These are phyloP conservation scores for Phataginus tricuspis DNA, from an alignment of 2,797 vertebrate species.

Conservation along the genomic window DNA sequence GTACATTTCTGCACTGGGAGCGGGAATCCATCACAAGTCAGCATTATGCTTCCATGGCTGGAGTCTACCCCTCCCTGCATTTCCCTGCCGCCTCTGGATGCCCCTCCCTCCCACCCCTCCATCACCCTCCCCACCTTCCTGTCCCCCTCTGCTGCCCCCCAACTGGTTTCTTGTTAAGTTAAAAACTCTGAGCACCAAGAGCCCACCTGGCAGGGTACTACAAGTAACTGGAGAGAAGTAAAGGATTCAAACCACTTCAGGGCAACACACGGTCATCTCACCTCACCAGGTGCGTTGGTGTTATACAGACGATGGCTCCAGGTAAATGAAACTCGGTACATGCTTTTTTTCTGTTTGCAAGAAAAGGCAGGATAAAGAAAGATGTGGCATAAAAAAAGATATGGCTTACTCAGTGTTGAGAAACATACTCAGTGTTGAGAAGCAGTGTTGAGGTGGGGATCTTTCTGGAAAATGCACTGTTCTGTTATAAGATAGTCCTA, in stretches of 20 bases:
- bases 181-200: fast-evolving
- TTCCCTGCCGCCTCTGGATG: no score
- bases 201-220: fast-evolving
- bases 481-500: not conserved
- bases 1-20: fast-evolving
- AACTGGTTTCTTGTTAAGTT: not conserved
- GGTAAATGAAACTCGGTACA: not conserved
- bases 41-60: fast-evolving
- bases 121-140: not conserved
- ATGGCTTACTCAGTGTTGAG: not conserved
- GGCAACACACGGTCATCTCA: fast-evolving
- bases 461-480: not conserved
- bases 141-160: no score
- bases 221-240: fast-evolving
- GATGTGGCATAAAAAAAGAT: fast-evolving
- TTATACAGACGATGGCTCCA: not conserved
- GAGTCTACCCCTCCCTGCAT: no score
- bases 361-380: not conserved
- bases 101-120: not conserved
- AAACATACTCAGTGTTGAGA: not conserved
- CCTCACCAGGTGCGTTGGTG: fast-evolving
- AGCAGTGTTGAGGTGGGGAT: not conserved
- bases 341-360: not conserved
- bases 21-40: fast-evolving
- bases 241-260: not conserved